Evolutionary conservation across 2,113 vertebrate genomes (phyloP).

Genomic region (Enhydra lutris): DNA sequence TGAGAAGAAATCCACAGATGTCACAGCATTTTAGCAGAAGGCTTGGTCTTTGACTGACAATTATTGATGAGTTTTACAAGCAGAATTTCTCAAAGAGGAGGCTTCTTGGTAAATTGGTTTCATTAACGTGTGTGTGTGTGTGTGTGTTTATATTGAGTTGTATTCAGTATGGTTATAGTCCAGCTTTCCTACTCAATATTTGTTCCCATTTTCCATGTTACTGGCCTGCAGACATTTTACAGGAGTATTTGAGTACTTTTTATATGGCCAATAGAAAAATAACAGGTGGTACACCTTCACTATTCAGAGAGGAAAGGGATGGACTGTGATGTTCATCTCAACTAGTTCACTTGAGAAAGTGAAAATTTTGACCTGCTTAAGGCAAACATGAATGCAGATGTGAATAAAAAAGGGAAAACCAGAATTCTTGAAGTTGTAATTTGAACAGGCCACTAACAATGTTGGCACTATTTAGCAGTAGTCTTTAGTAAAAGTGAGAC

Average conservation of each 20-base stretch:
- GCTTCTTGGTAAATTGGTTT: background rate
- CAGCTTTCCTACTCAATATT: background rate
- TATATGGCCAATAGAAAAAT: background rate
- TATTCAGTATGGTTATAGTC: background rate
- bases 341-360: background rate
- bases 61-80: conserved; percentile 4
- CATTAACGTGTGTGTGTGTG: background rate
- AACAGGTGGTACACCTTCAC: background rate
- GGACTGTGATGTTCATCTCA: background rate
- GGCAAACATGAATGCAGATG: background rate
- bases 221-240: background rate
- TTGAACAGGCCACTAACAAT: background rate
- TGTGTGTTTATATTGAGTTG: background rate
- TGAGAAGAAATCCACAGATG: background rate
- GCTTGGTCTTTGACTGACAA: background rate
- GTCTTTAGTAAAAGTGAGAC: background rate
- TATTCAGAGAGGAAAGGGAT: background rate
- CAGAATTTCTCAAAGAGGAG: background rate
- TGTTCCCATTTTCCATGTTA: background rate
- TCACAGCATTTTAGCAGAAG: background rate
- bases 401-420: background rate
- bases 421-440: conserved; percentile 3
- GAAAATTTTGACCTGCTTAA: background rate
- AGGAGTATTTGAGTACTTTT: background rate
- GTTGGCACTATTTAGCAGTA: background rate